phyloP scores from a whole-genome alignment of 2,113 vertebrate species.

The Saguinus midas region DNA sequence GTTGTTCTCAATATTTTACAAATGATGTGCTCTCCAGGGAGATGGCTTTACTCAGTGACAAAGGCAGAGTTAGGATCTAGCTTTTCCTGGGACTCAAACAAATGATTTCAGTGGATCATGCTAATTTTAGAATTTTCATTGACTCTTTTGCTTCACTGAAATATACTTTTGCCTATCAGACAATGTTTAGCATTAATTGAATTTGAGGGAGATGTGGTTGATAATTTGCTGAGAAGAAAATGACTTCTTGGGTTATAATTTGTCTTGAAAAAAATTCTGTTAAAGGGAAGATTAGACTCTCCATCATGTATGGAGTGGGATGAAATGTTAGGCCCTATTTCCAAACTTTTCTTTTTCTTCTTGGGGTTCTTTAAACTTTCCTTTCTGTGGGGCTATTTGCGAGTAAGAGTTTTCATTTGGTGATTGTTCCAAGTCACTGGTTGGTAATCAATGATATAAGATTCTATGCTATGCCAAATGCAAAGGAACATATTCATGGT shows the following conservation, averaged over 20 bases:
- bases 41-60: background rate
- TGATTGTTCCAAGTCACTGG: background rate
- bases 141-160: background rate
- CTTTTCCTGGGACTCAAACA: background rate
- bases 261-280: background rate
- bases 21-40: background rate
- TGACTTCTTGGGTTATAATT: background rate
- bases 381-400: background rate
- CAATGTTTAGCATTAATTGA: background rate
- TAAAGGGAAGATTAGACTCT: background rate
- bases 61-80: background rate
- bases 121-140: background rate
- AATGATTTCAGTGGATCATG: background rate
- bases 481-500: background rate
- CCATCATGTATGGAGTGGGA: background rate
- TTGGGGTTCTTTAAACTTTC: background rate
- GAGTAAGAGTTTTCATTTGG: background rate
- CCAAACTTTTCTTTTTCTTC: background rate
- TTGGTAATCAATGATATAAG: background rate
- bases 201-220: background rate
- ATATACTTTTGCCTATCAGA: background rate
- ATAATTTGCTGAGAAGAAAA: conserved; percentile 31
- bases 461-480: background rate
- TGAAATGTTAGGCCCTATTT: background rate
- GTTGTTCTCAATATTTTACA: background rate